A percentile compares a stretch with the other conserved stretches of the same genome.
phyloP scores from a whole-genome alignment of 2,113 vertebrate species.

The Pachycephala philippinensis region DNA sequence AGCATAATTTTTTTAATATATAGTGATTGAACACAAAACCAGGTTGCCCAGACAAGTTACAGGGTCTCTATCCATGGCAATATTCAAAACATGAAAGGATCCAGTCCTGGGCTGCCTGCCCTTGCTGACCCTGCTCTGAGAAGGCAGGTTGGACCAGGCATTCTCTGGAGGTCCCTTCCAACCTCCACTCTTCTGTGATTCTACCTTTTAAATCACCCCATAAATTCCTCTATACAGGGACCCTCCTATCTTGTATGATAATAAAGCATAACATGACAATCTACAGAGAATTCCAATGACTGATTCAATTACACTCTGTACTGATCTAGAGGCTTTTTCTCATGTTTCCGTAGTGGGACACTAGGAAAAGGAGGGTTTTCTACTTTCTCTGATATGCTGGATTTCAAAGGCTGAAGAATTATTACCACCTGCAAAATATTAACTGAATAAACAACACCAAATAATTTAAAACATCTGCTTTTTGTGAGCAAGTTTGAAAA shows the following conservation, averaged over 20 bases:
- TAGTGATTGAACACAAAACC: neutral
- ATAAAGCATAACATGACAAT: neutral
- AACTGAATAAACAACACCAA: constrained; percentile 1
- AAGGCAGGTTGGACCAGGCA: neutral
- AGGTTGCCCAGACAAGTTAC: neutral
- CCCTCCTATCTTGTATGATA: neutral
- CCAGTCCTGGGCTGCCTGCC: neutral
- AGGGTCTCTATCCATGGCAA: neutral
- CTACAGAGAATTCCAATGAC: neutral
- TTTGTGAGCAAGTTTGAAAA: constrained; percentile 9
- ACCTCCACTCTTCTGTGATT: neutral
- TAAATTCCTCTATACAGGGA: neutral
- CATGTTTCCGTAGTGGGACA: neutral
- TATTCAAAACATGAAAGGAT: neutral
- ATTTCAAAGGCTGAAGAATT: neutral
- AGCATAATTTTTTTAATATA: neutral
- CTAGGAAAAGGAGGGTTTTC: neutral
- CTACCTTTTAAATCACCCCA: neutral
- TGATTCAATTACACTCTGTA: neutral
- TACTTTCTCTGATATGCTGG: neutral
- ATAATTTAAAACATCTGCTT: constrained; percentile 28
- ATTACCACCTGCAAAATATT: constrained; percentile 22
- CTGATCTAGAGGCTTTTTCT: neutral
- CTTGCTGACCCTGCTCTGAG: neutral
- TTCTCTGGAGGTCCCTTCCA: neutral